Evolutionary conservation across 2,888 invertebrate genomes (phyloP), one percentile per base, ranked within the genome.

Genomic region (Tinea semifulvella): DNA sequence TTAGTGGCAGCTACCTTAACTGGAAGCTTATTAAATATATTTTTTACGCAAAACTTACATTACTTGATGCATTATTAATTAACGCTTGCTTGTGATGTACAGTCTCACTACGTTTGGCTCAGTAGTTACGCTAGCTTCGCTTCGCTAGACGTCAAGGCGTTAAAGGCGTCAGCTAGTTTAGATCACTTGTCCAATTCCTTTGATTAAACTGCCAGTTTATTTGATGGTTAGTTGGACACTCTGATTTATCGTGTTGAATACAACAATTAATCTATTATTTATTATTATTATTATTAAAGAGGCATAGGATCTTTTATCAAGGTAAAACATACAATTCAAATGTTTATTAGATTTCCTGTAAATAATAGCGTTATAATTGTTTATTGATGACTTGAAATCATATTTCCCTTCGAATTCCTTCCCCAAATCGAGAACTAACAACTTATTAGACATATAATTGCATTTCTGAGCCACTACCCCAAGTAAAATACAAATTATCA

Each of bases 121-220:
- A 14, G 2, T 31, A 31, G 31, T 31, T 31, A 31, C 31, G 26
- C 3, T 26, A 10, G 26, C 26, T 11, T n/a, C 26, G 31, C 31
- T 31, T 11, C 31, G 31, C 25, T 22, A 66, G 72, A 77, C 77
- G 77, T 75, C 76, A 68, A 74, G 75, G 77, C 77, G 77, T 79
- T 77, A 79, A 77, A 76, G 77, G 77, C 76, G 75, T 76, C 73
- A 70, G 71, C 73, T 66, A 68, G 68, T 72, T 74, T 74, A 75
- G 75, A 74, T 77, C 77, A 77, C 74, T 76, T 75, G 76, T 79
- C 79, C 77, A 79, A 77, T 77, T 73, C 74, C 68, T 77, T 77
- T 77, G 77, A 79, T 77, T 79, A 77, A 76, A 77, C 77, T 77
- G 79, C 75, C 79, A 79, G 79, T 77, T 79, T 79, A 76, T 79